Evolutionary conservation across 2,797 vertebrate genomes (phyloP).

Genomic region (Carapus acus): DNA sequence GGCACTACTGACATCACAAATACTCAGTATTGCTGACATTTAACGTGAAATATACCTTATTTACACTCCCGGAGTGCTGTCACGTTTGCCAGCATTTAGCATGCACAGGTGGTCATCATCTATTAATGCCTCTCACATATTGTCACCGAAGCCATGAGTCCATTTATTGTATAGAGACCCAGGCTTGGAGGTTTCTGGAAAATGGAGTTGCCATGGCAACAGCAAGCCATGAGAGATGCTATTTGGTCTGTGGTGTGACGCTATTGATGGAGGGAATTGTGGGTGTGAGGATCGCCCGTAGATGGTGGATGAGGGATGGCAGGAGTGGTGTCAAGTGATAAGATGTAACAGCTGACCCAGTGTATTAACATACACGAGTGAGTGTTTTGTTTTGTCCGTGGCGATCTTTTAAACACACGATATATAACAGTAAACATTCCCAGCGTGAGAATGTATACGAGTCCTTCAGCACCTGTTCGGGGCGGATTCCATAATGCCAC

Average conservation of each 20-base stretch:
- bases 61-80: not conserved
- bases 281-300: slow-evolving; percentile 50
- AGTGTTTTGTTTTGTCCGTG: too few relatives aligned
- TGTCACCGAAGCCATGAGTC: slow-evolving; percentile 58
- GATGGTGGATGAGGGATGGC: slow-evolving; percentile 33
- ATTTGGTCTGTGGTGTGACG: slow-evolving; percentile 63
- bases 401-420: too few relatives aligned
- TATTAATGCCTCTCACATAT: slow-evolving; percentile 31
- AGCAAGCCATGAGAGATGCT: slow-evolving; percentile 68
- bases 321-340: slow-evolving; percentile 41
- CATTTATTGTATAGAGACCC: slow-evolving; percentile 65
- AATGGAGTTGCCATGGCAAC: slow-evolving; percentile 77
- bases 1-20: not conserved
- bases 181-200: slow-evolving; percentile 71
- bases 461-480: too few relatives aligned
- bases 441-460: too few relatives aligned
- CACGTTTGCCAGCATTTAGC: slow-evolving; percentile 6
- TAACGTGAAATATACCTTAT: not conserved
- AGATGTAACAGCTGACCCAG: too few relatives aligned
- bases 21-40: not conserved
- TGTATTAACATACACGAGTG: too few relatives aligned
- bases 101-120: slow-evolving; percentile 34
- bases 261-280: slow-evolving; percentile 41
- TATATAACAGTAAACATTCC: too few relatives aligned
- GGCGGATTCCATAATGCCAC: too few relatives aligned